Conservation (phyloP, 2,797 vertebrate species). For the Dendrocincla fuliginosa region DNA sequence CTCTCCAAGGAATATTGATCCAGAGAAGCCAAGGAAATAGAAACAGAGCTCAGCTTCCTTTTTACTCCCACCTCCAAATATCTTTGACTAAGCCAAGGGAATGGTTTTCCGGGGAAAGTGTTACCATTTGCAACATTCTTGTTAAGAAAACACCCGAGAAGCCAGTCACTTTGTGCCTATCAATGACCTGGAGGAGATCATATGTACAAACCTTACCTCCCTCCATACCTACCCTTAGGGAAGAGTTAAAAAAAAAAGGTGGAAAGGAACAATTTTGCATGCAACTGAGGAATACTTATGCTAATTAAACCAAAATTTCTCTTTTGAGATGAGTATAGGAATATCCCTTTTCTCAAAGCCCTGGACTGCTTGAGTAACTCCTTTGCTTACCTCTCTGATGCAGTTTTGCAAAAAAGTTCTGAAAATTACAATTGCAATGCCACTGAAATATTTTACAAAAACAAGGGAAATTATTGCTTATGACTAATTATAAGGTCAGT, state of each 20-base stretch:
- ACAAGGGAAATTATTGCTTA: not conserved
- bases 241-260: not conserved
- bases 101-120: not conserved
- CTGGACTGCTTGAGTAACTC: not conserved
- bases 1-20: not conserved
- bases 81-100: not conserved
- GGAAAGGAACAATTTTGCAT: not conserved
- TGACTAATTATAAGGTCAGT: not conserved
- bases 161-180: fast-evolving
- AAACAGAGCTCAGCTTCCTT: not conserved
- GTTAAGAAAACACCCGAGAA: not conserved
- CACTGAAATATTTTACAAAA: not conserved
- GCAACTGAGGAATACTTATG: not conserved
- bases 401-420: not conserved
- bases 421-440: not conserved
- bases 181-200: not conserved
- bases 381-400: not conserved
- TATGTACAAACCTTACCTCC: not conserved
- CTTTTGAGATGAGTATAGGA: not conserved
- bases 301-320: not conserved
- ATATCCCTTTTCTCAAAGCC: not conserved
- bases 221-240: not conserved
- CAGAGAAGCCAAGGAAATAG: not conserved
- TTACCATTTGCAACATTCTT: not conserved
- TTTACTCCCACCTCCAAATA: not conserved